Conservation (phyloP, 2,888 invertebrate genomes). For the Tachina fera region DNA sequence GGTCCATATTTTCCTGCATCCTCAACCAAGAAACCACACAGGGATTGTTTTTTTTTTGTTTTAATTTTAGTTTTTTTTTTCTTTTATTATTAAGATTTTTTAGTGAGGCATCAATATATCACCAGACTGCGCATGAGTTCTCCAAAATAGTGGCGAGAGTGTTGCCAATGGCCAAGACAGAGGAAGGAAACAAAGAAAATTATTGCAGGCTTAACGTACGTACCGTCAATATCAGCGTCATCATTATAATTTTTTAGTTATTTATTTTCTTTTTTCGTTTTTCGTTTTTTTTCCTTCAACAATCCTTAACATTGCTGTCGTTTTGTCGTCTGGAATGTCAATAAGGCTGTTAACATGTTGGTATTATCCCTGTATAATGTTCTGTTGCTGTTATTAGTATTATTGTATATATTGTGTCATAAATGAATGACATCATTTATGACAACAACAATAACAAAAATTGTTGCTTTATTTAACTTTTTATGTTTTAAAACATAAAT, state of each 20-base stretch:
- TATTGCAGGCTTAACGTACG: constrained; percentile 23
- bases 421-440: constrained; percentile 74
- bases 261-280: background rate
- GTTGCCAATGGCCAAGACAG: background rate
- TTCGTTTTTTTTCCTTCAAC: background rate
- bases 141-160: constrained; percentile 29
- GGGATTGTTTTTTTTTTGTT: background rate
- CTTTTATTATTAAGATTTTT: constrained; percentile 32
- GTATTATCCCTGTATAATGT: constrained; percentile 64
- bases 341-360: constrained; percentile 67
- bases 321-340: constrained; percentile 69
- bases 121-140: constrained; percentile 66
- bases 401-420: constrained; percentile 69
- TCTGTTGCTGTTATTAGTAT: constrained; percentile 48
- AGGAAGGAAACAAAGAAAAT: constrained; percentile 43
- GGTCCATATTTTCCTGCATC: constrained; percentile 64
- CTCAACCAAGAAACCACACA: constrained; percentile 57
- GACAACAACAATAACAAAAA: constrained; percentile 33
- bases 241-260: constrained; percentile 41
- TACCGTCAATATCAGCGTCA: constrained; percentile 52
- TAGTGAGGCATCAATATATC: constrained; percentile 65
- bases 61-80: background rate
- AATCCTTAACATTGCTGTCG: constrained; percentile 39
- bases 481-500: constrained; percentile 42
- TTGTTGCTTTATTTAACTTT: constrained; percentile 51